Base-by-base conservation (phyloP, 2,888 invertebrate genomes). In the Callinectes sapidus region DNA sequence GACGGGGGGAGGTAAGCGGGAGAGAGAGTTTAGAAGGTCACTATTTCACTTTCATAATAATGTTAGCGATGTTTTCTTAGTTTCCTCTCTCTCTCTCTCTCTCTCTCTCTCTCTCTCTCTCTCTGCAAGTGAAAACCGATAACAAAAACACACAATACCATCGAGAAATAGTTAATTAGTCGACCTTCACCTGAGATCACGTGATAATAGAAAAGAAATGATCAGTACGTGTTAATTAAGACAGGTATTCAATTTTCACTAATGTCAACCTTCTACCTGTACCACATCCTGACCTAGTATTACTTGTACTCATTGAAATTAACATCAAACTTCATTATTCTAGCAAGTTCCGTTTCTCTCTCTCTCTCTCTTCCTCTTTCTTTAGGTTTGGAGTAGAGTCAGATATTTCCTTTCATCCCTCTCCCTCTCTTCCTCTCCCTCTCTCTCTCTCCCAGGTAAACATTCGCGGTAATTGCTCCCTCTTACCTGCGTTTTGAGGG, bases 1-100 rank as follows among this genome's bases (percentile, higher is more conserved):
- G 35, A 35, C 35, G 14, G 5, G 13, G 81, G 16, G 81, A 35
- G 35, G 28, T 0, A 71, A 35, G 10, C 6, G 32, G 35, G 32
- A 32, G 71, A 71, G 71, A 71, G 71, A 71, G 71, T 71, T 71
- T 23, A 61, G 61, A 61, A 71, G 71, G 71, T 71, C 71, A 71
- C 1, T 71, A 23, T 71, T 71, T 71, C 71, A 71, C n/a, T 71
- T n/a, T 71, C 71, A 71, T 71, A 71, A 71, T 71, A 71, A 71
- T n/a, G 23, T 71, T 71, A 71, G 71, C n/a, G n/a, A 71, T 71
- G 8, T 71, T 71, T 71, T 71, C 23, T 71, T n/a, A n/a, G 71
- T n/a, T 71, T 8, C 1, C 71, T 71, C 71, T 71, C 71, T 28
- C 71, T 71, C 71, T 71, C 71, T 71, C 66, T 66, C 66, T 66